A percentile compares a stretch with the other conserved stretches of the same genome.
Evolutionary conservation across 64 coral and sea anemone genomes (phyloP).

Genomic region (Montipora cactus): DNA sequence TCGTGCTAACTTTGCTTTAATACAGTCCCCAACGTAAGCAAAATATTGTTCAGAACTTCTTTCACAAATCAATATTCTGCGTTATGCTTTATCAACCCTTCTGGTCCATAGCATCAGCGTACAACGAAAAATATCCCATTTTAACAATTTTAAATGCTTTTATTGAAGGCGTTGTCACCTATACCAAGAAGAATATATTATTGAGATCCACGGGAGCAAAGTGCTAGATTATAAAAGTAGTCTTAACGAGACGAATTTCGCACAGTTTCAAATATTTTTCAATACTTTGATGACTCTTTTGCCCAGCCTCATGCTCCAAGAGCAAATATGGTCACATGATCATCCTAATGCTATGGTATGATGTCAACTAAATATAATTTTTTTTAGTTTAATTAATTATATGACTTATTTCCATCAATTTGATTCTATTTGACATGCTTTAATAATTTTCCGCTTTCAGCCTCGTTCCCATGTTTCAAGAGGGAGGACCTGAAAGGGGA

Average conservation of each 20-base stretch:
- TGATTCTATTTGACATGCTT: neutral
- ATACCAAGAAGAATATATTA: neutral
- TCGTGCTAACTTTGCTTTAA: neutral
- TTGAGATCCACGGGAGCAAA: neutral
- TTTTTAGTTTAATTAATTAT: neutral
- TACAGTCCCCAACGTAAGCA: neutral
- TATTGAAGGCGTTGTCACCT: neutral
- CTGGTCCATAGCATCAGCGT: neutral
- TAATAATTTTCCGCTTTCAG: neutral
- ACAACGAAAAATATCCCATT: neutral
- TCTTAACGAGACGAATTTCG: neutral
- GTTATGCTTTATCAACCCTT: neutral
- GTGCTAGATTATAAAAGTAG: too few relatives aligned
- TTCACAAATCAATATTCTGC: neutral
- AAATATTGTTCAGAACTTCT: neutral
- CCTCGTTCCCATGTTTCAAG: slow-evolving; percentile 7
- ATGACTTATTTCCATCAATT: neutral
- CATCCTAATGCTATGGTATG: too few relatives aligned
- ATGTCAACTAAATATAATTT: neutral
- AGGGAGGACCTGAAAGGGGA: neutral
- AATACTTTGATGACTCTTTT: too few relatives aligned
- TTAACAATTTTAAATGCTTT: neutral
- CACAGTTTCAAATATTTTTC: too few relatives aligned
- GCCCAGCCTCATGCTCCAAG: too few relatives aligned
- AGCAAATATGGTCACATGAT: too few relatives aligned